A percentile compares a stretch with the other conserved stretches of the same genome.
phyloP scores from a whole-genome alignment of 2,113 vertebrate genomes.

The Riparia riparia region DNA sequence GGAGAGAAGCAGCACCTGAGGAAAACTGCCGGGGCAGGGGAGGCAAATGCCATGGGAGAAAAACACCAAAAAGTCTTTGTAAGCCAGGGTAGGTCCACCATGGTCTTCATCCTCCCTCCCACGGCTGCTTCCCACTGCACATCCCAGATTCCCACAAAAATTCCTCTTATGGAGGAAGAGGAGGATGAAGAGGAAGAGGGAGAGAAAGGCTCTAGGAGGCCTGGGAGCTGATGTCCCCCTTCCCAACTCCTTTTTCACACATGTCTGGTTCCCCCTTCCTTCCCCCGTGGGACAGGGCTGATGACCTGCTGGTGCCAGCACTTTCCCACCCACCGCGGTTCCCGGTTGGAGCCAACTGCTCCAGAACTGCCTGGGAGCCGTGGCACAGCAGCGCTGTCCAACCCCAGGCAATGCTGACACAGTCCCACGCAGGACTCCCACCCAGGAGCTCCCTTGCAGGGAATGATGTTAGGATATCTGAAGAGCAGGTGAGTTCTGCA shows the following conservation, averaged over 20 bases:
- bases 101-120: not conserved
- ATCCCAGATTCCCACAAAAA: not conserved
- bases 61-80: not conserved
- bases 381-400: accelerated
- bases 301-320: not conserved
- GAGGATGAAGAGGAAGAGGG: not conserved
- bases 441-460: not conserved
- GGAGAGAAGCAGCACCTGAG: not conserved
- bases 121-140: not conserved
- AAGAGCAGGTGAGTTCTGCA: not conserved
- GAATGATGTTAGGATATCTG: accelerated
- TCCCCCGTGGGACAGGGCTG: not conserved
- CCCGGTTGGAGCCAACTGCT: not conserved
- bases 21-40: not conserved
- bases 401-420: accelerated
- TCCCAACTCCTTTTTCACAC: not conserved
- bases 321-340: not conserved
- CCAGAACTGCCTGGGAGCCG: not conserved
- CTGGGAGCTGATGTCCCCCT: accelerated
- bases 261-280: accelerated
- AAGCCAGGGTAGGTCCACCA: not conserved
- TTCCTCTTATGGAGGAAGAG: not conserved
- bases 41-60: accelerated
- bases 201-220: not conserved
- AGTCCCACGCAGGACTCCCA: not conserved